phyloP scores from a whole-genome alignment of 2,888 invertebrate genomes.

The Hesperia comma region DNA sequence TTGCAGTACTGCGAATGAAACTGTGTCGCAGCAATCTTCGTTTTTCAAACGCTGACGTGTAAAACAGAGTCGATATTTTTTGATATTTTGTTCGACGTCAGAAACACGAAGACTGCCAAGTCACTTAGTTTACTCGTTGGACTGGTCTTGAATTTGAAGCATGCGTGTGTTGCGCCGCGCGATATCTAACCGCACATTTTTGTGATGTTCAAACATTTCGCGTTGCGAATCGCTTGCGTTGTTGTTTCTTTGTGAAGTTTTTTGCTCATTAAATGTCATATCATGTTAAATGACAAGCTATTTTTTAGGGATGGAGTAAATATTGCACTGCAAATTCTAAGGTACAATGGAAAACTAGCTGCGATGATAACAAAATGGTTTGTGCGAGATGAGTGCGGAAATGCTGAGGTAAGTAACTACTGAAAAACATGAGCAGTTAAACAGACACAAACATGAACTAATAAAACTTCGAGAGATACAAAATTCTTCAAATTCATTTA shows the following conservation, averaged over 20 bases:
- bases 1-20: conserved; percentile 2
- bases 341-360: conserved; percentile 95
- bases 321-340: conserved; percentile 93
- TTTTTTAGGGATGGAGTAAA: conserved; percentile 94
- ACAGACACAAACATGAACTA: not conserved
- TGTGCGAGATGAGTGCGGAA: conserved; percentile 54
- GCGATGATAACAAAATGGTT: conserved; percentile 93
- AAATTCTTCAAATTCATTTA: no score
- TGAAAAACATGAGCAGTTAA: not conserved
- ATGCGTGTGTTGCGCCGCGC: not conserved
- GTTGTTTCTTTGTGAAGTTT: not conserved
- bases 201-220: not conserved
- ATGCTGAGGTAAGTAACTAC: conserved; percentile 46
- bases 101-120: not conserved
- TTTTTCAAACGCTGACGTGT: not conserved
- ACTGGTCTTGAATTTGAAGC: not conserved
- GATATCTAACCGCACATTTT: not conserved
- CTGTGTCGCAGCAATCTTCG: not conserved
- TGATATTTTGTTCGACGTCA: not conserved
- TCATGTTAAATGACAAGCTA: conserved; percentile 31
- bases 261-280: not conserved
- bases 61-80: not conserved
- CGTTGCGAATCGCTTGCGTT: conserved; percentile 3
- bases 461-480: no score
- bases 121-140: not conserved